Base-by-base conservation (phyloP, 1,140 invertebrate genomes). In the Manduca sexta region DNA sequence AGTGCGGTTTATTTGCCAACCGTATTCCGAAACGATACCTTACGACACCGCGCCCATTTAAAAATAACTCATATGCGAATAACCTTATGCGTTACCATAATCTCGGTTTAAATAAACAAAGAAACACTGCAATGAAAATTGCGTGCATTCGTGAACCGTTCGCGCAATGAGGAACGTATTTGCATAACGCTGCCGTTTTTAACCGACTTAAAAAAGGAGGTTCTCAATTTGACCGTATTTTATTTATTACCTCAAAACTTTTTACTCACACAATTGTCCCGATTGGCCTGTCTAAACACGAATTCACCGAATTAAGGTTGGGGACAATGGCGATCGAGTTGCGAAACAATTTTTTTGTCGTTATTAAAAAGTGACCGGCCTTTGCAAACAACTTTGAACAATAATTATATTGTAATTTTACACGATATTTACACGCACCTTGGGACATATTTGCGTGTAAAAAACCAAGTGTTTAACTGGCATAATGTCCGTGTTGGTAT, bases 261-360 rank as follows among this genome's bases (percentile, higher is more conserved):
- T 49, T 29, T 13, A 33, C 15, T 42, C n/a, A 16, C 2, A 38
- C 45, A 52, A 55, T 64, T 52, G 53, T 55, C 49, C 49, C 29
- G 33, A 39, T 47, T 49, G 50, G 61, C 60, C 60, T 64, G 58
- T 64, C 37, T 49, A 56, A 52, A 35, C 13, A 10, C 17, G 41
- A 3, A 21, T 35, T 34, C 39, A 46, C 31, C 21, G 53, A 66
- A 75, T 72, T 72, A 75, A 70, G 66, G 69, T 66, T 55, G 64
- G 72, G 72, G 69, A 64, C 69, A 38, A 12, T 53, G 35, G 34
- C 46, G 30, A 43, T 43, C 29, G 41, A 43, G 16, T 67, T 71
- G 52, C 56, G 57, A 60, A 61, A 66, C 47, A 17, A 56, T 57
- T 50, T 61, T 60, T 66, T 66, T 59, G 48, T 44, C 34, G 29